Evolutionary conservation across 2,888 invertebrate genomes (phyloP).

Genomic region (Metacarcinus magister): DNA sequence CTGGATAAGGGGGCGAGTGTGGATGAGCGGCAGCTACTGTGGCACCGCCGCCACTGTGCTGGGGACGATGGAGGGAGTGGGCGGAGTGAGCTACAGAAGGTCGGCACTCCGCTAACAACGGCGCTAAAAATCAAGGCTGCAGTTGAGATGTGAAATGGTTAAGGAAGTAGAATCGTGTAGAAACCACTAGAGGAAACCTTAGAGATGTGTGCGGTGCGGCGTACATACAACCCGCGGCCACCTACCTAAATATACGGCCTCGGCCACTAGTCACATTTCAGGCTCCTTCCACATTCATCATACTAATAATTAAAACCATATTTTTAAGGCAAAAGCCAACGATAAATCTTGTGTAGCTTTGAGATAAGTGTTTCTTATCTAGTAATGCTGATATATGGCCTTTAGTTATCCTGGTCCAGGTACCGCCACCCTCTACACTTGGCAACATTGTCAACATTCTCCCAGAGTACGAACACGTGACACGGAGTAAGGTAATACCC

Average conservation of each 20-base stretch:
- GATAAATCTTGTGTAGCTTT: constrained; percentile 49
- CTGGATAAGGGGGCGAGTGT: not conserved
- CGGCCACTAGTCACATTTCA: not conserved
- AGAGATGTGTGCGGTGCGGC: constrained; percentile 29
- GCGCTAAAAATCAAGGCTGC: constrained; percentile 31
- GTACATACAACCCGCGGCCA: not conserved
- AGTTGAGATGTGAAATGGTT: not conserved
- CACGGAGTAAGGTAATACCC: constrained; percentile 62
- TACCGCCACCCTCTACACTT: constrained; percentile 57
- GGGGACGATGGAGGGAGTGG: constrained; percentile 44
- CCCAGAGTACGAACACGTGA: constrained; percentile 70
- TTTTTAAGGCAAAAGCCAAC: constrained; percentile 35
- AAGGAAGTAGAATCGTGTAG: constrained; percentile 27
- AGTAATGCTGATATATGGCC: constrained; percentile 54
- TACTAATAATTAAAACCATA: constrained; percentile 42
- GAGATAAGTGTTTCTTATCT: constrained; percentile 46
- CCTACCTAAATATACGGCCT: constrained; percentile 51
- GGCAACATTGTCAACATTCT: constrained; percentile 74
- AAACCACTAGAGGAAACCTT: not conserved
- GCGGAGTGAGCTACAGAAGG: constrained; percentile 53
- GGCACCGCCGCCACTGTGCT: constrained; percentile 29
- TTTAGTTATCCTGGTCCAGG: constrained; percentile 57
- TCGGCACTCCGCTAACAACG: constrained; percentile 52
- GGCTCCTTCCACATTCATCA: constrained; percentile 49
- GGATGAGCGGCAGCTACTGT: not conserved